Conservation (phyloP, 2,888 invertebrate genomes). For the Oxyscelio sp. region DNA sequence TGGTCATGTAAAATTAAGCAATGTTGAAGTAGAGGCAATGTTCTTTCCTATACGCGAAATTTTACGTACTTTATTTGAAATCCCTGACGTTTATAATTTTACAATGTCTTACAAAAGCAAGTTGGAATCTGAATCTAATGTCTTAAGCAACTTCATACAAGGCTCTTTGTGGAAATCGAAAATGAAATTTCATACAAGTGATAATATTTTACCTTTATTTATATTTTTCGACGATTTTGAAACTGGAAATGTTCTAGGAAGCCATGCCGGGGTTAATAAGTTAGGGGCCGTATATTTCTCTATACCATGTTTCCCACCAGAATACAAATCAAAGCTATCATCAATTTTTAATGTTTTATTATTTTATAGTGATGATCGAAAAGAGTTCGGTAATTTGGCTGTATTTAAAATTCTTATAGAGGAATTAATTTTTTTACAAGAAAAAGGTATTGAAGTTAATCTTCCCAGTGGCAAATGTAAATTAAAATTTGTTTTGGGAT, state of each 20-base stretch:
- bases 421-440: constrained; percentile 62
- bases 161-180: constrained; percentile 23
- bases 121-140: constrained; percentile 8
- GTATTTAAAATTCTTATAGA: constrained; percentile 55
- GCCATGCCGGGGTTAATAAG: constrained; percentile 60
- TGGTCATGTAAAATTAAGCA: constrained; percentile 9
- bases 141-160: constrained; percentile 33
- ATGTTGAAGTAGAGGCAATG: constrained; percentile 19
- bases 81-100: neutral
- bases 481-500: constrained; percentile 28
- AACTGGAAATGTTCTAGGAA: constrained; percentile 57
- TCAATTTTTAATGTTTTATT: constrained; percentile 49
- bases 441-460: constrained; percentile 56
- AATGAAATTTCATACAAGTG: neutral
- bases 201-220: constrained; percentile 36
- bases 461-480: neutral
- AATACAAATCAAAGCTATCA: constrained; percentile 36
- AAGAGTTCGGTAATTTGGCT: constrained; percentile 38
- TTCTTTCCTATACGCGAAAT: constrained; percentile 53
- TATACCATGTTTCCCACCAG: constrained; percentile 51
- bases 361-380: constrained; percentile 54
- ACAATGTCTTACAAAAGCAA: constrained; percentile 6
- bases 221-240: constrained; percentile 50
- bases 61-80: constrained; percentile 59
- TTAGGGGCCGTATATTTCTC: constrained; percentile 55